A percentile compares a stretch with the other conserved stretches of the same genome.
Conservation (phyloP, 2,797 vertebrate species). For the Phoebastria nigripes region DNA sequence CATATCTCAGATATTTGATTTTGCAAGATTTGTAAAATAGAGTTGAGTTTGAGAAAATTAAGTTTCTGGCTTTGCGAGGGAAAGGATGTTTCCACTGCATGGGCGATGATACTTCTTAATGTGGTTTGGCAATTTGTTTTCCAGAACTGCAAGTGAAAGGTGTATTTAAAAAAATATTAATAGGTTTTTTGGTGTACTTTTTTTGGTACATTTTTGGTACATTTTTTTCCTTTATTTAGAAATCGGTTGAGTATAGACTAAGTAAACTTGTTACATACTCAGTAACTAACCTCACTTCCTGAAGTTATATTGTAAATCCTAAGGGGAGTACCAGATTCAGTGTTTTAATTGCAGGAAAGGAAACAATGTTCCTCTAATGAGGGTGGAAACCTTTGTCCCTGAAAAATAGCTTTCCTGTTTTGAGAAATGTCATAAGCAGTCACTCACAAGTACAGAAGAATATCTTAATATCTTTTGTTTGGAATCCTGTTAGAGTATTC, state of each 20-base stretch:
- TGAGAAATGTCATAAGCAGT: neutral
- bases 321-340: neutral
- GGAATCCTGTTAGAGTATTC: neutral
- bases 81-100: neutral
- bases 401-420: neutral
- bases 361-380: neutral
- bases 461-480: slow-evolving; percentile 4
- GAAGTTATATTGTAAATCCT: neutral
- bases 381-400: neutral
- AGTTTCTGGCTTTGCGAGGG: neutral
- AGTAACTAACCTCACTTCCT: neutral
- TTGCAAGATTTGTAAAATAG: neutral
- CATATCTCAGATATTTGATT: neutral
- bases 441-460: neutral
- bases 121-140: neutral
- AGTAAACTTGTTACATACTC: neutral
- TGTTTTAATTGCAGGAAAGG: neutral
- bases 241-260: neutral
- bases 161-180: neutral
- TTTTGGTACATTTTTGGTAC: neutral
- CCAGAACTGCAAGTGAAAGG: neutral
- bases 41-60: neutral
- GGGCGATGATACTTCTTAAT: neutral
- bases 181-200: neutral
- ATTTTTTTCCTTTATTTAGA: neutral